Evolutionary conservation across 2,888 invertebrate species (phyloP), one percentile per base, ranked within the genome.

Genomic region (Mimumesa dahlbomi): DNA sequence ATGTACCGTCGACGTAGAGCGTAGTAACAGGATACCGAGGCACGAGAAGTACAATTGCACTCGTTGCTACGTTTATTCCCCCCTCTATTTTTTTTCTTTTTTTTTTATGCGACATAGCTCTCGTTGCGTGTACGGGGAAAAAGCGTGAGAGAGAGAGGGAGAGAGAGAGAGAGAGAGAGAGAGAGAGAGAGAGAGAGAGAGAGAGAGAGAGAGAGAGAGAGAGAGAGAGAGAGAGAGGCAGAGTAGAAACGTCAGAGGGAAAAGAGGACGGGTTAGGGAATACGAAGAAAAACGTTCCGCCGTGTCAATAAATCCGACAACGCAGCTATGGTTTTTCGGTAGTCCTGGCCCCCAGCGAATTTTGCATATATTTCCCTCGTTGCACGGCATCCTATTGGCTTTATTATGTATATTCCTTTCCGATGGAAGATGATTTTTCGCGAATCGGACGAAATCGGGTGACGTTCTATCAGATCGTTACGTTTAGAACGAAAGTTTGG

Each of bases 271-370:
- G 0, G 2, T 18, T 1, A 19, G 46, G 16, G 42, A 49, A 50
- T 42, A 43, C 16, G 25, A 18, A 38, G 25, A 19, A 43, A 57
- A 67, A 19, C 25, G 46, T 62, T 45, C 31, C 25, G n/a, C 22
- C 34, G 42, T 57, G 57, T 45, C 63, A 57, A 68, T 58, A 68
- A 63, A 68, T 58, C 53, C 53, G 36, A 49, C 62, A 25, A 40
- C 31, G 52, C 21, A 19, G 43, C 40, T 46, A 52, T 38, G 29
- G 53, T 63, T 63, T 63, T 68, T 68, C 46, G 56, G 25, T 34
- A 14, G 49, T 22, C 25, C 11, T 21, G 13, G 46, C 50, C 50
- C 11, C 14, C 38, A 11, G 1, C 40, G 11, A 34, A 13, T 7
- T 11, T 25, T 14, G 38, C 36, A 14, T 34, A 36, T 36, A 56